Percentiles rank a stretch among this genome's conserved stretches.
phyloP scores from a whole-genome alignment of 2,113 vertebrate species.

The Daubentonia madagascariensis region DNA sequence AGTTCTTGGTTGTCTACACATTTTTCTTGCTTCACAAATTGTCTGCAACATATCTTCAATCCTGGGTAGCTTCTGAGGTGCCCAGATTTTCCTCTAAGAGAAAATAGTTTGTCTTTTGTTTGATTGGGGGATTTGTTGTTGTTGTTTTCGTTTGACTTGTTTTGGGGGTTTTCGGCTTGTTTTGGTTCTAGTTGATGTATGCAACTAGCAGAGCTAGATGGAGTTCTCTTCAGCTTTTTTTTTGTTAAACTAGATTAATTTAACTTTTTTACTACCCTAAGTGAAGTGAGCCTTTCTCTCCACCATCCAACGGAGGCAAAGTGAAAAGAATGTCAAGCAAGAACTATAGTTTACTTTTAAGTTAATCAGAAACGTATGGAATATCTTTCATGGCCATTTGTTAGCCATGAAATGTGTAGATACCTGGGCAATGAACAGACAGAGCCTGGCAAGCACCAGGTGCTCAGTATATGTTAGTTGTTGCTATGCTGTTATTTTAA shows the following conservation, averaged over 20 bases:
- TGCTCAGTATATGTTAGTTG: neutral
- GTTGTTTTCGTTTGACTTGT: neutral
- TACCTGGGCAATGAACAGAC: neutral
- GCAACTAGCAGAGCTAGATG: neutral
- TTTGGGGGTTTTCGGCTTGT: neutral
- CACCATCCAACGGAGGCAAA: neutral
- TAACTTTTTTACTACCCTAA: neutral
- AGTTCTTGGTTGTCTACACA: rapidly evolving
- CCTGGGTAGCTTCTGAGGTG: neutral
- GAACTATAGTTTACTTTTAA: neutral
- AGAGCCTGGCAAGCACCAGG: neutral
- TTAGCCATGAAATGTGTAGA: neutral
- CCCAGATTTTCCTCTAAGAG: neutral
- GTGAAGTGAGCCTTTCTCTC: neutral
- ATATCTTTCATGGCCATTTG: neutral
- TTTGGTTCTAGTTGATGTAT: neutral
- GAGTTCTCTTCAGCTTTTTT: neutral
- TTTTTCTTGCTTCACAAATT: neutral
- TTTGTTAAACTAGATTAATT: neutral
- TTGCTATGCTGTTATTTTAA: neutral
- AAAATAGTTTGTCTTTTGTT: neutral
- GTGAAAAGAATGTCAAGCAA: neutral
- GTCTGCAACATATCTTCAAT: neutral
- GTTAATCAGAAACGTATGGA: neutral
- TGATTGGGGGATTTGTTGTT: neutral